Evolutionary conservation across 1,140 invertebrate species (phyloP), one percentile per base, ranked within the genome.

Genomic region (Cyclargus thomasi): DNA sequence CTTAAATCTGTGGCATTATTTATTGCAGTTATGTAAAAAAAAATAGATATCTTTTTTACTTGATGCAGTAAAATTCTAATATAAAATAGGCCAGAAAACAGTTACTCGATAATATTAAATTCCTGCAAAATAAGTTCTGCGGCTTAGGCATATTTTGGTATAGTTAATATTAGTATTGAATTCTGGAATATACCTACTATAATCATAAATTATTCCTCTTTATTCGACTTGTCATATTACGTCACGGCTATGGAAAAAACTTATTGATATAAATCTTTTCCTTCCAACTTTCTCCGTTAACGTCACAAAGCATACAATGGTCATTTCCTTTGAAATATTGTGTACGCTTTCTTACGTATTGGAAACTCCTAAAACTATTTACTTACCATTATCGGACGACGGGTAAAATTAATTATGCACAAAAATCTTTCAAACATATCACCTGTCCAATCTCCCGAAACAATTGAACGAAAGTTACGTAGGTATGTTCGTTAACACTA

Each of bases 241-340:
- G 39, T 47, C 39, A 47, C 39, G 11, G 39, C 39, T 47, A 47
- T 16, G 39, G 39, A 47, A 59, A 59, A 7, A 59, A 59, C 17
- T 59, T 59, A 59, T 59, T 59, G 55, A 59, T 59, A 59, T 11
- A 59, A 59, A 59, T 59, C 55, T 59, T 59, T 59, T 59, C 55
- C 55, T 55, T 22, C 21, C 21, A 20, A 23, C 70, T 74, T 72
- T 72, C 73, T 68, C 70, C 63, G 20, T 57, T 66, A 55, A 10
- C 36, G 36, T 39, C 67, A 67, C 67, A 65, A 65, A 72, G 72
- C 67, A 69, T 69, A 69, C 71, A 74, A 72, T 70, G 65, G 64
- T 36, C 63, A 59, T 65, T 63, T 65, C 53, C 55, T 59, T 20
- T 59, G 55, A 59, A 59, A 59, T 59, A 59, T 59, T 59, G 55